A percentile compares a stretch with the other conserved stretches of the same genome.
phyloP scores from a whole-genome alignment of 2,113 vertebrate species.

The Corythornis madagascariensis region DNA sequence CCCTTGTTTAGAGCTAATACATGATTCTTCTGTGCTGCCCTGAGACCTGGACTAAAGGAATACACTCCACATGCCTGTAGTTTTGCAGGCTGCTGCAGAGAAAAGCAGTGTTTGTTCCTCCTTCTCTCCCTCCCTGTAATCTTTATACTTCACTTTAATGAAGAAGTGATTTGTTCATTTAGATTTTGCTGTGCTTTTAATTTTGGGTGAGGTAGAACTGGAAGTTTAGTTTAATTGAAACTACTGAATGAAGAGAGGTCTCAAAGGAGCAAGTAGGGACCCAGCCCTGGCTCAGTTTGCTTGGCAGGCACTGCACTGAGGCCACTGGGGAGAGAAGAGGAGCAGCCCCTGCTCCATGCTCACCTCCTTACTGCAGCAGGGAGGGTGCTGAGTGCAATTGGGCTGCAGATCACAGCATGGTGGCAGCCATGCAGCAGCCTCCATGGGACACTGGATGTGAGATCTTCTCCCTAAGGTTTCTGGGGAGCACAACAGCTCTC shows the following conservation, averaged over 20 bases:
- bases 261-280: fast-evolving
- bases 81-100: not conserved
- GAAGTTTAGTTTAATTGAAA: not conserved
- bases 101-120: not conserved
- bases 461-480: not conserved
- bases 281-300: not conserved
- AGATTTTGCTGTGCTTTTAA: not conserved
- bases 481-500: fast-evolving
- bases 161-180: not conserved
- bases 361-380: fast-evolving
- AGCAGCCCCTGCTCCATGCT: not conserved
- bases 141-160: not conserved
- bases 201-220: not conserved
- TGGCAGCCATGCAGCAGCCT: not conserved
- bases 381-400: not conserved
- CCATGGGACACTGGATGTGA: not conserved
- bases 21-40: slow-evolving; percentile 16
- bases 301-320: not conserved
- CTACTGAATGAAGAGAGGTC: not conserved
- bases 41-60: not conserved
- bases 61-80: fast-evolving
- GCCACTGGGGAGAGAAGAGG: not conserved
- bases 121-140: not conserved
- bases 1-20: slow-evolving; percentile 17
- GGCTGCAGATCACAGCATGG: not conserved